Evolutionary conservation across 2,888 invertebrate species (phyloP).

Genomic region (Caenorhabditis parvicauda): DNA sequence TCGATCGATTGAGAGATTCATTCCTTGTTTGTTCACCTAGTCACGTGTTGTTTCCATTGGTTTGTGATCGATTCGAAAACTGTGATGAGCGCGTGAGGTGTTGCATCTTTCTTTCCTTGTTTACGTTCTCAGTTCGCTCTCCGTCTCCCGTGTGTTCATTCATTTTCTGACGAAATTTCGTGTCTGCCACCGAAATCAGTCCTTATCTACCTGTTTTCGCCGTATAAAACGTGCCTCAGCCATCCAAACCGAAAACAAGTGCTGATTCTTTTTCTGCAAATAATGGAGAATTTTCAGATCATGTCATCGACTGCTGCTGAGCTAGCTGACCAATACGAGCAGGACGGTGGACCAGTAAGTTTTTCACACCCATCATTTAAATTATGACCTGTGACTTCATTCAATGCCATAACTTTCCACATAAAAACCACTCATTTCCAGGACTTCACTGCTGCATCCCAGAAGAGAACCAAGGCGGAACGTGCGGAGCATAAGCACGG

Average conservation of each 20-base stretch:
- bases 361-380: background rate
- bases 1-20: no score
- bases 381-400: background rate
- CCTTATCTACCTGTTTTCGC: background rate
- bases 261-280: no score
- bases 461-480: constrained; percentile 54
- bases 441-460: constrained; percentile 32
- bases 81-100: no score
- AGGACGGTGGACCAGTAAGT: constrained; percentile 45
- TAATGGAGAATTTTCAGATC: background rate
- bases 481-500: constrained; percentile 57
- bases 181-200: no score
- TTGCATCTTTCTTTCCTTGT: no score
- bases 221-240: background rate
- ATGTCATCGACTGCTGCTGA: constrained; percentile 52
- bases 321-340: constrained; percentile 53
- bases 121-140: no score
- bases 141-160: no score
- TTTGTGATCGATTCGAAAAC: no score
- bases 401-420: background rate
- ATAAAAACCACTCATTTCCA: constrained; percentile 5
- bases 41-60: no score
- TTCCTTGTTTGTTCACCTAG: no score
- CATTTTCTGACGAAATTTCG: background rate
- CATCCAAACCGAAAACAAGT: background rate